Base-by-base conservation (phyloP, 1,140 invertebrate species). In the Drosophila kohkoa region DNA sequence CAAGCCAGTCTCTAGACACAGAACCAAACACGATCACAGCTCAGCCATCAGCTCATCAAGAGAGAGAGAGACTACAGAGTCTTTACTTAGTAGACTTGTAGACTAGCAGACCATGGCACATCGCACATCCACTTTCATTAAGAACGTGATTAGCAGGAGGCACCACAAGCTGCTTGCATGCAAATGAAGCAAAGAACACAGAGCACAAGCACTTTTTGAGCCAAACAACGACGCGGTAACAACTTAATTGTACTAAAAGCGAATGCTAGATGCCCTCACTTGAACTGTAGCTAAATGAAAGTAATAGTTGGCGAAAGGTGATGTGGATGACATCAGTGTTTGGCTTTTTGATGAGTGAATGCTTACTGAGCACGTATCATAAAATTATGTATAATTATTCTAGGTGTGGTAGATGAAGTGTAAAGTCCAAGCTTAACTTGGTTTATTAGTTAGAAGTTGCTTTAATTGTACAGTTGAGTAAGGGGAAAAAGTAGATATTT, bases 101-200 rank as follows among this genome's bases (percentile, higher is more conserved):
- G 49, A 66, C 11, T 41, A 10, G 35, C 57, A 55, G 57, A 43
- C 35, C 59, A 64, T 67, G 30, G 30, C 55, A 60, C 45, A 25
- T 25, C 20, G 20, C 58, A 46, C 73, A 82, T 81, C 81, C 86
- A 89, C 85, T 89, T 89, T 89, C 85, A 89, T 89, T 89, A 89
- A 79, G 86, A 89, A 89, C 85, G 85, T 89, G 85, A 89, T 88
- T 88, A 88, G 80, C 83, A 74, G 60, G 52, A 67, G 68, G 63
- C 72, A 35, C 65, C 38, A 74, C 63, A 77, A 83, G 59, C 60
- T 69, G 59, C 60, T 69, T 77, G 71, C 85, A 85, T 89, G 85
- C 85, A 89, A 89, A 89, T 86, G 59, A 55, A 62, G 57, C 71
- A 74, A 72, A 70, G 62, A 59, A 5, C 46, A 43, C 52, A 32